Evolutionary conservation across 2,797 vertebrate species (phyloP), one percentile per base, ranked within the genome.

Genomic region (Thunnus albacares): DNA sequence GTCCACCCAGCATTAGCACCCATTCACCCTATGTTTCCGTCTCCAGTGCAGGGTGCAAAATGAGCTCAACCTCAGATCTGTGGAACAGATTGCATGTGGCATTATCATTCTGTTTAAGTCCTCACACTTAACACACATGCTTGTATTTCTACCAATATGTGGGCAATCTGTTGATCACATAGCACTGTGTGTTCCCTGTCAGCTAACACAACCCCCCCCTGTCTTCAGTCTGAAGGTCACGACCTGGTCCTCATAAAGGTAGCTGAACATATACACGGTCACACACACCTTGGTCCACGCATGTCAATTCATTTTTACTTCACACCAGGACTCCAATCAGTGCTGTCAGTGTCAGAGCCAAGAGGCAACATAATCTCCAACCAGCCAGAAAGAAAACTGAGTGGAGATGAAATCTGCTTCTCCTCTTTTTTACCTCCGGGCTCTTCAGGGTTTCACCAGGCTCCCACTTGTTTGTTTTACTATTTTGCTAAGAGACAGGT

Each of bases 271-370:
- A 26, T 57, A 63, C 24, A 57, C 15, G 33, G 17, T 5, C 22
- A 56, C 58, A 69, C 63, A 62, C 47, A 74, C 74, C 30, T 41
- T 33, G 20, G 59, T 65, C 24, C 20, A 49, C 24, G 56, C 59
- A 66, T 65, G 84, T 84, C 82, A 82, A 57, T 82, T 84, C 59
- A 86, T 82, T 82, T 82, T 89, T 71, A 70, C 62, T 87, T 86
- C 76, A 79, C 75, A 80, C 61, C 64, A 71, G 22, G 75, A 78
- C 43, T 80, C 73, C 84, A 88, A 83, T 86, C 77, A 84, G 71
- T 68, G 66, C 45, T 75, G 77, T 68, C 24, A 7, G 59, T 58
- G 80, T 76, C 60, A 2, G 76, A 80, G 80, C 80, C 68, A 13
- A 58, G 61, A 82, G 79, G 77, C 51, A 73, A 71, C 82, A 47